Conservation (phyloP, 1,140 invertebrate genomes). For the Matsumurasca onukii region DNA sequence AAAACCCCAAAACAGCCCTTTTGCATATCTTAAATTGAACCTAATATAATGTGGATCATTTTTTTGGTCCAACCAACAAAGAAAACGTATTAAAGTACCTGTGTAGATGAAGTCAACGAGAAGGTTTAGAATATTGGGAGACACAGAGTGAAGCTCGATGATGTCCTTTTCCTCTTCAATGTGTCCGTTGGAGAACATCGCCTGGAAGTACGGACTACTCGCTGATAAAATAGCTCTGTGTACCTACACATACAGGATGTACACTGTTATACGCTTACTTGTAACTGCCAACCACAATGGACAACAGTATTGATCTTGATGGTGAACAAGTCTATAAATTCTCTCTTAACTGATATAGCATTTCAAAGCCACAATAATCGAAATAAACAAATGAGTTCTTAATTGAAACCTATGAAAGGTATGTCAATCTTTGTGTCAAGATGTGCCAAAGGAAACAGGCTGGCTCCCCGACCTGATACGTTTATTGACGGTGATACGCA, state of each 20-base stretch:
- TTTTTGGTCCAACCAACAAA: no score
- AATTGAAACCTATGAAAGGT: not conserved
- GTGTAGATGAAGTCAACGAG: conserved; percentile 90
- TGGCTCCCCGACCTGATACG: no score
- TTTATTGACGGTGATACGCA: no score
- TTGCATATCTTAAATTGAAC: no score
- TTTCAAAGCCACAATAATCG: not conserved
- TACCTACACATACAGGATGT: conserved; percentile 54
- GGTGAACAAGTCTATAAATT: not conserved
- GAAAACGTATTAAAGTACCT: conserved; percentile 60
- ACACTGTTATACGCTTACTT: not conserved
- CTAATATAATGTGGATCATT: no score
- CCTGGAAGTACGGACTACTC: conserved; percentile 92
- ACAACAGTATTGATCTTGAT: not conserved
- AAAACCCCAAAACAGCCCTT: no score
- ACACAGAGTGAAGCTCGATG: conserved; percentile 75
- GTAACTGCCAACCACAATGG: not conserved
- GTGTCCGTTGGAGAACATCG: conserved; percentile 88
- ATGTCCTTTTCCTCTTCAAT: conserved; percentile 76
- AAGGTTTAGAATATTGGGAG: conserved; percentile 68
- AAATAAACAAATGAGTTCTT: not conserved
- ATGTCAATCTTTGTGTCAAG: not conserved
- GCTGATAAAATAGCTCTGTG: conserved; percentile 89
- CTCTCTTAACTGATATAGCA: not conserved
- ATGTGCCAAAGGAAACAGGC: no score